Evolutionary conservation across 2,797 vertebrate species (phyloP), one percentile per base, ranked within the genome.

Genomic region (Telmatherina bonti): DNA sequence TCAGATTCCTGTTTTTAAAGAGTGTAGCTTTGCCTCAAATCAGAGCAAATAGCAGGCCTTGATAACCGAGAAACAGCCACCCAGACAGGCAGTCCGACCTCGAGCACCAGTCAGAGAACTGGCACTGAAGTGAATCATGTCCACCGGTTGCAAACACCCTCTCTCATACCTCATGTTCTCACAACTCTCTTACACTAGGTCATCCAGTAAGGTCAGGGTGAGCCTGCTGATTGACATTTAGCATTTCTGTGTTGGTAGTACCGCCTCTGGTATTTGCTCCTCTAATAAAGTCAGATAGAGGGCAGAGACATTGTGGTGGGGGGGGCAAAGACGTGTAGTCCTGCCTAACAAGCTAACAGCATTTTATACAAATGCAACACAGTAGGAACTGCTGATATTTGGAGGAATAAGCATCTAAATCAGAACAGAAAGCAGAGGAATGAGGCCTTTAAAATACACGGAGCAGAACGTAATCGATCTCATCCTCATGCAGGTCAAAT

Each of bases 221-320:
- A 65, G 79, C 51, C 59, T 0, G 15, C 78, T 85, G 87, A 90
- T 82, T 83, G 87, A 82, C 87, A 86, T 83, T 90, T 90, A 85
- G 77, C 84, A 87, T 91, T 88, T 86, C 54, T 64, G 33, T 82
- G 85, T 89, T 86, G 85, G 86, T 43, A 0, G 77, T n/a, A 74
- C 74, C 5, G 36, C 83, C 72, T 78, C 70, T 88, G 84, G 79
- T 87, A 81, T 91, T 89, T 89, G 61, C 80, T 84, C 72, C 57
- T 74, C 72, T 80, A 79, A 87, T 85, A 90, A 90, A 86, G 86
- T 84, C 85, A 81, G 77, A 71, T 75, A 29, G 83, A 85, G 84
- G 85, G 52, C 81, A 84, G 56, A 67, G 35, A 67, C 62, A 8
- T 2, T n/a, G n/a, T n/a, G n/a, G 0, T 54, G 33, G 78, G 65